A percentile compares a stretch with the other conserved stretches of the same genome.
Conservation (phyloP, 2,113 vertebrate genomes). For the Gymnocephalus cernua region DNA sequence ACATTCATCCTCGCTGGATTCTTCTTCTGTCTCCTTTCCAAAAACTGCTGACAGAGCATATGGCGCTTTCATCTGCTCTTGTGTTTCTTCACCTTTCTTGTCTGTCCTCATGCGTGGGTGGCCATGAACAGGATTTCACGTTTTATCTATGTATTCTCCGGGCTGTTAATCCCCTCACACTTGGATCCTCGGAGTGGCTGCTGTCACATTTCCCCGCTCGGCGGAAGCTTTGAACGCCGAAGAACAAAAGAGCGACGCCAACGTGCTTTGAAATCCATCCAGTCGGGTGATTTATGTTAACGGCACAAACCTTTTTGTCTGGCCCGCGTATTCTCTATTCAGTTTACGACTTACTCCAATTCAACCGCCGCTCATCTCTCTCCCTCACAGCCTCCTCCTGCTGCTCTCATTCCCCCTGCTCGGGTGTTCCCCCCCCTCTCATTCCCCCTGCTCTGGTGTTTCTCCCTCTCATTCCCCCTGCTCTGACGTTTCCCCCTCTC, state of each 20-base stretch:
- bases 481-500: too few relatives aligned
- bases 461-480: too few relatives aligned
- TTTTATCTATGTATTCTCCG: slow-evolving; percentile 18
- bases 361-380: too few relatives aligned
- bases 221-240: slow-evolving; percentile 7
- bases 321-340: neutral
- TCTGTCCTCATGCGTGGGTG: slow-evolving; percentile 24
- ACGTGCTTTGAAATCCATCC: neutral
- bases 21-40: neutral
- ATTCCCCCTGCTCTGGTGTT: too few relatives aligned
- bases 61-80: neutral
- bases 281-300: neutral
- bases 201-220: neutral
- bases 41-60: slow-evolving; percentile 9
- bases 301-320: neutral
- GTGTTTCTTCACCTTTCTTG: neutral
- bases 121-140: slow-evolving; percentile 17
- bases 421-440: too few relatives aligned
- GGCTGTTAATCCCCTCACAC: slow-evolving; percentile 28
- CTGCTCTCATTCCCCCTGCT: too few relatives aligned
- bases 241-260: neutral
- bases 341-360: neutral
- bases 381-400: too few relatives aligned
- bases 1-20: too few relatives aligned
- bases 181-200: neutral